A percentile compares a stretch with the other conserved stretches of the same genome.
phyloP scores from a whole-genome alignment of 2,113 vertebrate genomes.

The Strix aluco region DNA sequence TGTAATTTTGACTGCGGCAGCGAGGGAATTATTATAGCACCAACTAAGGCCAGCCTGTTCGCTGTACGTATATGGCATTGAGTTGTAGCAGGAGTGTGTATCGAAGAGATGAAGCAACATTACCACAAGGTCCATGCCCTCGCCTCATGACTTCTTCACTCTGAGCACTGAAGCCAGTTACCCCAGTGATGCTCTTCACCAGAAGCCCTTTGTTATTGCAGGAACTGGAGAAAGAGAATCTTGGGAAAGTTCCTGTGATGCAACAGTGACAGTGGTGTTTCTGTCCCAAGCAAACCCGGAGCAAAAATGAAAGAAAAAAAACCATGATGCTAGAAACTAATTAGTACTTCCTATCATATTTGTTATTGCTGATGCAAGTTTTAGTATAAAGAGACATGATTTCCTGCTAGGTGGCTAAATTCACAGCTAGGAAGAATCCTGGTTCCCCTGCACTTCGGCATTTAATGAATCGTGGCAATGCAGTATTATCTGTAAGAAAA shows the following conservation, averaged over 20 bases:
- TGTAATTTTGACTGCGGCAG: not conserved
- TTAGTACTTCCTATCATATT: not conserved
- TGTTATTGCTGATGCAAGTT: not conserved
- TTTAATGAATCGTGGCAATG: not conserved
- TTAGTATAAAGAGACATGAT: not conserved
- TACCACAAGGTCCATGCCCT: not conserved
- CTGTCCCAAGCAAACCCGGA: not conserved
- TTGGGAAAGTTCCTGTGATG: not conserved
- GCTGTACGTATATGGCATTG: fast-evolving
- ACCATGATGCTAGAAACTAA: not conserved
- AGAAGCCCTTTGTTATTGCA: not conserved
- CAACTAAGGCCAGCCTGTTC: not conserved
- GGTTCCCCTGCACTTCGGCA: not conserved
- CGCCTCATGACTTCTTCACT: not conserved
- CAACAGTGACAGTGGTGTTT: not conserved
- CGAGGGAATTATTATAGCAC: not conserved
- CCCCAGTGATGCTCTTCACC: not conserved
- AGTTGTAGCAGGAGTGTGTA: not conserved
- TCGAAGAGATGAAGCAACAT: not conserved
- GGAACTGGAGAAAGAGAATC: not conserved
- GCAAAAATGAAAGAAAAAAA: not conserved
- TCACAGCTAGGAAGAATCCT: not conserved
- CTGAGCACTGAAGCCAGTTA: not conserved
- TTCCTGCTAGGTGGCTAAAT: not conserved
- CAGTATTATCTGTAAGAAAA: not conserved